phyloP scores from a whole-genome alignment of 1,140 invertebrate genomes.

The Neodiprion virginianus region DNA sequence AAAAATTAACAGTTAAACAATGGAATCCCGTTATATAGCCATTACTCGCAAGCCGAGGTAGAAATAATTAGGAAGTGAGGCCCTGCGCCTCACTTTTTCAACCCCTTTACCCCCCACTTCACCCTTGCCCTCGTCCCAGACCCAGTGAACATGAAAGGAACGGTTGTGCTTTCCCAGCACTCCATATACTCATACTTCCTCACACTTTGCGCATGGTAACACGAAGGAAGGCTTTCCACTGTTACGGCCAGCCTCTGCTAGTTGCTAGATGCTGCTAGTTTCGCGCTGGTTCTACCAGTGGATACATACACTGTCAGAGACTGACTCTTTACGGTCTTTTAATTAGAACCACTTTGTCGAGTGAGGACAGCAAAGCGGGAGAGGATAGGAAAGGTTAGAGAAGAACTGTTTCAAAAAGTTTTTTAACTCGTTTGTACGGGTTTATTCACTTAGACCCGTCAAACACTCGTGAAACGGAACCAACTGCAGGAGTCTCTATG shows the following conservation, averaged over 20 bases:
- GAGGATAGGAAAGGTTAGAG: not conserved
- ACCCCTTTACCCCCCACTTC: not conserved
- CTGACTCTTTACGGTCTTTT: slow-evolving; percentile 50
- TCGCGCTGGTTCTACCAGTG: not conserved
- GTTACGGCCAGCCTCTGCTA: slow-evolving; percentile 30
- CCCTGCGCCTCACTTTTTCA: slow-evolving; percentile 13
- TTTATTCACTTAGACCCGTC: not conserved
- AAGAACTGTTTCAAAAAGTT: not conserved
- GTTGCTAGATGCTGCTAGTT: not conserved
- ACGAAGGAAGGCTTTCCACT: slow-evolving; percentile 30
- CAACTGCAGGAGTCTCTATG: too few relatives aligned
- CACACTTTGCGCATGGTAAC: slow-evolving; percentile 29
- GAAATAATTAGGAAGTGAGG: slow-evolving; percentile 43
- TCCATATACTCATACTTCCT: slow-evolving; percentile 30
- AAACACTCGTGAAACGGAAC: too few relatives aligned
- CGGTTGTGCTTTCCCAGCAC: slow-evolving; percentile 46
- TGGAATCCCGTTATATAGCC: slow-evolving; percentile 41
- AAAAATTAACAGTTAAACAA: slow-evolving; percentile 52
- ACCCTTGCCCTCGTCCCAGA: slow-evolving; percentile 18
- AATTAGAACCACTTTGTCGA: slow-evolving; percentile 50
- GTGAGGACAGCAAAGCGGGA: slow-evolving; percentile 28
- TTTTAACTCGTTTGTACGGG: not conserved
- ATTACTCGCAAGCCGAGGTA: slow-evolving; percentile 41
- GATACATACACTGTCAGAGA: slow-evolving; percentile 16
- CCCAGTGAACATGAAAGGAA: slow-evolving; percentile 45